These are phyloP conservation scores for Prunella himalayana DNA, from an alignment of 2,113 vertebrate species.

Conservation along the genomic window DNA sequence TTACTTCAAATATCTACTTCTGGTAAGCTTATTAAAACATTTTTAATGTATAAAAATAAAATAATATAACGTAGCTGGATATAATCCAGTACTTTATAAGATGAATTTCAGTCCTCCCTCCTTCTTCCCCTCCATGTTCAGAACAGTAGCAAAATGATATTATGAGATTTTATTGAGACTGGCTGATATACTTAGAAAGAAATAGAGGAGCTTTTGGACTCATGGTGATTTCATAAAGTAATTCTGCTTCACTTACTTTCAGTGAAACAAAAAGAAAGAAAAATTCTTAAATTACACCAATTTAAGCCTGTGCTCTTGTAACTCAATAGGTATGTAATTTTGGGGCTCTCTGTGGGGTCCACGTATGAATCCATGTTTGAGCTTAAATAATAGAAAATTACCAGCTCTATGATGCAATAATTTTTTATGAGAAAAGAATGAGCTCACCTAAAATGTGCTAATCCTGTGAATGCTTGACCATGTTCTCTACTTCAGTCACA, in stretches of 20 bases:
- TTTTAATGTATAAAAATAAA: not conserved
- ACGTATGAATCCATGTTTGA: not conserved
- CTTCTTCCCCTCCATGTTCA: not conserved
- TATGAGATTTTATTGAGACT: not conserved
- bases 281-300: not conserved
- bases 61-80: not conserved
- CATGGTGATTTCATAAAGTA: not conserved
- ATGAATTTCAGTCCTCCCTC: not conserved
- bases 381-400: not conserved
- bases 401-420: not conserved
- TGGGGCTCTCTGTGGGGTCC: not conserved
- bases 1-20: slow-evolving; percentile 31
- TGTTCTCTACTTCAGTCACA: not conserved
- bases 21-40: not conserved
- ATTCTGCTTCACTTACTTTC: not conserved
- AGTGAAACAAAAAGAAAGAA: not conserved
- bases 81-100: not conserved
- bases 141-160: not conserved
- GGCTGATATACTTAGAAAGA: not conserved
- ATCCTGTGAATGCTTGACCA: not conserved
- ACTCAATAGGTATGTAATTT: not conserved
- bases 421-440: not conserved
- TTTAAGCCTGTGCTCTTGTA: not conserved
- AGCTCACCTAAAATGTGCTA: not conserved
- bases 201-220: not conserved